Conservation (phyloP, 2,113 vertebrate genomes). For the Pangasianodon gigas region DNA sequence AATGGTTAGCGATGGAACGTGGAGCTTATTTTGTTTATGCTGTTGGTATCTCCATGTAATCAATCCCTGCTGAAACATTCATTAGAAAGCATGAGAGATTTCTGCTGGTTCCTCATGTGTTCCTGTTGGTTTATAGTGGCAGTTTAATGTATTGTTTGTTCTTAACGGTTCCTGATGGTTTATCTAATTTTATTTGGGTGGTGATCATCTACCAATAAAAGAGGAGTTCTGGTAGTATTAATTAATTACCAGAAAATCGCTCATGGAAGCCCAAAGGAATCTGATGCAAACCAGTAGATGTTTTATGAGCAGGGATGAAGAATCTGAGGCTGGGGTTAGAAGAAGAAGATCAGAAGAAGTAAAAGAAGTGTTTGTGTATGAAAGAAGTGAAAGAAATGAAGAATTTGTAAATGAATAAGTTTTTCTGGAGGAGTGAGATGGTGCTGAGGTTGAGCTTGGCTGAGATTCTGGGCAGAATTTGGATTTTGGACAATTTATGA, state of each 20-base stretch:
- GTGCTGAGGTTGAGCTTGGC: not conserved
- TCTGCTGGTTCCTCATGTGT: not conserved
- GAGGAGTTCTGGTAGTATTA: not conserved
- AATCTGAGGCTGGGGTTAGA: not conserved
- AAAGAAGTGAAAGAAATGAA: no score
- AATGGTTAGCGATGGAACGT: not conserved
- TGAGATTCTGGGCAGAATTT: not conserved
- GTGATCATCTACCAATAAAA: no score
- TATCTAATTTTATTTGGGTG: not conserved
- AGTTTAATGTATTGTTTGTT: no score
- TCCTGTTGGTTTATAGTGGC: not conserved
- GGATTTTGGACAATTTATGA: not conserved
- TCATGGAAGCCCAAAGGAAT: not conserved
- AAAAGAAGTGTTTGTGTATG: not conserved
- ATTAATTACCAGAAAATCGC: not conserved
- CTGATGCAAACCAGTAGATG: not conserved
- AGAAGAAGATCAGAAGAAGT: not conserved
- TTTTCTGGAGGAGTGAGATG: not conserved
- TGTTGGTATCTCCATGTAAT: not conserved
- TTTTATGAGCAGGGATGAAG: not conserved
- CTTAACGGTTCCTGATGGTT: not conserved
- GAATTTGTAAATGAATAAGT: not conserved
- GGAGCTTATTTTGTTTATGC: not conserved
- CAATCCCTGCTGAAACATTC: no score
- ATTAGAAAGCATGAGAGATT: not conserved